These are phyloP conservation scores for Folsomia candida DNA, from an alignment of 2,888 invertebrate genomes.

Conservation along the genomic window DNA sequence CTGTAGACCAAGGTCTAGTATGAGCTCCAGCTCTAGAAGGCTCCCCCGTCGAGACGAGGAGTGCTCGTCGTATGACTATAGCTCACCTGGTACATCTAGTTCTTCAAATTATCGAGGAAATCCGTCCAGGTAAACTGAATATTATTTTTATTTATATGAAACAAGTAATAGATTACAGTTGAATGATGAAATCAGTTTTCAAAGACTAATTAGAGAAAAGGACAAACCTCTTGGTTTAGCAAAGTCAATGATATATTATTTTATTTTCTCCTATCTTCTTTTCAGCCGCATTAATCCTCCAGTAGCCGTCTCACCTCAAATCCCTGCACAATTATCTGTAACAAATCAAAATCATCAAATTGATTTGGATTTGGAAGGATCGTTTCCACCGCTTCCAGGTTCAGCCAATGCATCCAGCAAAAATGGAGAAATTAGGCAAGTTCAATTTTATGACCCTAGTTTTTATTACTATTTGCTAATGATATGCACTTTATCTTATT, in stretches of 20 bases:
- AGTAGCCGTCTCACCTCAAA: conserved; percentile 37
- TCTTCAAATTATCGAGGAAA: conserved; percentile 26
- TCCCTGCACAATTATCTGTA: conserved; percentile 13
- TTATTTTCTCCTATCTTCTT: background rate
- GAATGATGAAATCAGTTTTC: background rate
- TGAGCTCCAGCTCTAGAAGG: conserved; percentile 40
- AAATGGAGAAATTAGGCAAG: conserved; percentile 34
- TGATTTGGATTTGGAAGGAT: conserved; percentile 73
- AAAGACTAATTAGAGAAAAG: too few relatives aligned
- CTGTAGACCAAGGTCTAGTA: conserved; percentile 48
- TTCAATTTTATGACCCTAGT: background rate
- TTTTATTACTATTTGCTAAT: background rate
- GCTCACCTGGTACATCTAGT: conserved; percentile 20
- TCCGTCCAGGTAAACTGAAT: conserved; percentile 2
- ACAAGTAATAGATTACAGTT: background rate
- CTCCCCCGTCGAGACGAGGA: conserved; percentile 42
- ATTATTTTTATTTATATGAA: background rate
- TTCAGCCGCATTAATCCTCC: conserved; percentile 36
- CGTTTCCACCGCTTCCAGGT: conserved; percentile 77
- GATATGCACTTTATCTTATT: too few relatives aligned
- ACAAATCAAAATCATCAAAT: conserved; percentile 28
- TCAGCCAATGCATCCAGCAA: conserved; percentile 53
- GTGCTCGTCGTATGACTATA: conserved; percentile 37
- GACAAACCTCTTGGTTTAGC: too few relatives aligned
- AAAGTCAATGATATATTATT: too few relatives aligned